Base-by-base conservation (phyloP, 2,113 vertebrate genomes). In the Cacatua alba region DNA sequence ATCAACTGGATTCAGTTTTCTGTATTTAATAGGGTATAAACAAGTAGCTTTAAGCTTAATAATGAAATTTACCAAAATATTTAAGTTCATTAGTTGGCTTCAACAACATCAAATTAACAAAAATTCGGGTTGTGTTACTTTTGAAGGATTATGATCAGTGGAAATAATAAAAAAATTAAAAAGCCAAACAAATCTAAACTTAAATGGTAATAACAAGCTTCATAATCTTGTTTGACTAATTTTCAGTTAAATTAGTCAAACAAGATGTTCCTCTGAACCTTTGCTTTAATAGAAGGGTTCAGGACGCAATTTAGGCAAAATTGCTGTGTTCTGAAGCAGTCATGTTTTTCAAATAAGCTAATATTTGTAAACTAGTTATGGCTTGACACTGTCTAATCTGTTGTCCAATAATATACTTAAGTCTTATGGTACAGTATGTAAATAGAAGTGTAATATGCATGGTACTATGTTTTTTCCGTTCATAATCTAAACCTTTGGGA, bases 171-270 rank as follows among this genome's bases (percentile, higher is more conserved):
- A 13, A 13, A 51, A 28, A 18, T 9, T 21, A 24, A 59, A 59
- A 59, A 59, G 6, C 6, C 33, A 59, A 59, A 59, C 33, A 59
- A 24, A 8, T 1, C 0, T 2, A 0, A 43, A 29, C 13, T 62
- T 39, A 69, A 60, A 69, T 28, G 6, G 9, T 26, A 64, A n/a
- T 24, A 68, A 41, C 5, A 64, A 64, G 8, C 6, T 78, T 62
- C 18, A 46, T 44, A 59, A 0, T 37, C 10, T 33, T 78, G 3
- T 31, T 86, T 46, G 3, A n/a, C 2, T 64, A 53, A 39, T 85
- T 87, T 71, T 87, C 16, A 72, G 48, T 33, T 26, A 85, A 59
- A 79, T 76, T 87, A 75, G 5, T 65, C 20, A 83, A 20, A 41
- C 20, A 65, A 23, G 33, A 23, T 59, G 57, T 77, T 65, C 11